Evolutionary conservation across 2,888 invertebrate genomes (phyloP).

Genomic region (Cynaeus angustus): DNA sequence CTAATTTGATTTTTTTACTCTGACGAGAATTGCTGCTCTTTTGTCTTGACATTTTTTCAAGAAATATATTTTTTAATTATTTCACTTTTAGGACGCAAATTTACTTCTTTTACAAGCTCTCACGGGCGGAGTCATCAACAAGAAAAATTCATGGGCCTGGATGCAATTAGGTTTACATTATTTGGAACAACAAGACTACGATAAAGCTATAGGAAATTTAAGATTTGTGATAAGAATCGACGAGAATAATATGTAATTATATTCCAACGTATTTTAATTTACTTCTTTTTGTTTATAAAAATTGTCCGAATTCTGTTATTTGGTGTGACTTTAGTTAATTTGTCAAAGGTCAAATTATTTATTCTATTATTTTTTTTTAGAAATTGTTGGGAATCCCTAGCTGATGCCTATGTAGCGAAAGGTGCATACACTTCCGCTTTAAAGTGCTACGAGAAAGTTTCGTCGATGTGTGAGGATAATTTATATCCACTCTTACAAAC

Average conservation of each 20-base stretch:
- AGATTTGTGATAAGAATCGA: constrained; percentile 82
- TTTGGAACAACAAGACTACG: constrained; percentile 81
- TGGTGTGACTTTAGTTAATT: no score
- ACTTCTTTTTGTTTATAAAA: no score
- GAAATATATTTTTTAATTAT: no score
- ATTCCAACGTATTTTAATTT: background rate
- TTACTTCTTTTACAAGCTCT: constrained; percentile 76
- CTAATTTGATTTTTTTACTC: no score
- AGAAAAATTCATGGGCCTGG: constrained; percentile 81
- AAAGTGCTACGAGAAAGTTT: constrained; percentile 87
- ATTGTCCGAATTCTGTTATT: no score
- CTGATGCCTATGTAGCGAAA: constrained; percentile 90
- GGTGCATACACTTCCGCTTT: constrained; percentile 94
- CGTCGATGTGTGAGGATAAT: constrained; percentile 78
- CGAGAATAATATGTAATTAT: constrained; percentile 78
- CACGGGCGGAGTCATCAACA: constrained; percentile 69
- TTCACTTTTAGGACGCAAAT: constrained; percentile 75
- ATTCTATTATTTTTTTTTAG: constrained; percentile 61
- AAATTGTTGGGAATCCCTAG: constrained; percentile 89
- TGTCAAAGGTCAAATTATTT: constrained; percentile 2
- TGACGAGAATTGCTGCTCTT: no score
- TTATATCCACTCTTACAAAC: constrained; percentile 85
- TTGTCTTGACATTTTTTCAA: no score
- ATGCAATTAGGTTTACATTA: constrained; percentile 89
- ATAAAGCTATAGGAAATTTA: constrained; percentile 84